phyloP scores from a whole-genome alignment of 1,140 invertebrate species.

The Pseudomyrmex sp. region DNA sequence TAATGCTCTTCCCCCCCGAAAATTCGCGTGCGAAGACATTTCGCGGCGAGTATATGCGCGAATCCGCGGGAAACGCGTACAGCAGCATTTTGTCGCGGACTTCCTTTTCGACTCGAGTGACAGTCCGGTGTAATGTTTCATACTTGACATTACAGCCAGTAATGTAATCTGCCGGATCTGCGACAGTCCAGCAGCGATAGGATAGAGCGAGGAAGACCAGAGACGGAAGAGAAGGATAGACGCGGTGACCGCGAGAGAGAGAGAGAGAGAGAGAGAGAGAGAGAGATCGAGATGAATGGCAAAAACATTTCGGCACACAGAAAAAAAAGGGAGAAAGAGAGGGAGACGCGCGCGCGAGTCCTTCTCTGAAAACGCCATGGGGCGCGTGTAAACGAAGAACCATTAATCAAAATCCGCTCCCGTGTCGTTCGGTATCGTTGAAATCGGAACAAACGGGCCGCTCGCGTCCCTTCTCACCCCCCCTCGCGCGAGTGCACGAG shows the following conservation, averaged over 20 bases:
- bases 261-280: neutral
- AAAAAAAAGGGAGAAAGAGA: neutral
- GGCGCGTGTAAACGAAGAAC: slow-evolving; percentile 63
- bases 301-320: neutral
- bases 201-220: neutral
- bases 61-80: neutral
- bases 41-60: neutral
- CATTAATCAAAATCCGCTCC: slow-evolving; percentile 69
- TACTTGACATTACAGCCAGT: slow-evolving; percentile 67
- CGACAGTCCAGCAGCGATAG: neutral
- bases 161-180: slow-evolving; percentile 61
- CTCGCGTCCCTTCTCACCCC: neutral
- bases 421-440: slow-evolving; percentile 69
- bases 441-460: slow-evolving; percentile 69
- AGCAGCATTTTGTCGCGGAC: slow-evolving; percentile 28
- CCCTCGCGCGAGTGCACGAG: slow-evolving; percentile 57
- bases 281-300: slow-evolving; percentile 31
- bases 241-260: neutral
- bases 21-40: slow-evolving; percentile 10
- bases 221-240: neutral
- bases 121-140: slow-evolving; percentile 65
- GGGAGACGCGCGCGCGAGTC: neutral
- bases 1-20: neutral
- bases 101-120: slow-evolving; percentile 24
- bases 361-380: slow-evolving; percentile 43